Evolutionary conservation across 2,888 invertebrate species (phyloP).

Genomic region (Tuberolachnus salignus): DNA sequence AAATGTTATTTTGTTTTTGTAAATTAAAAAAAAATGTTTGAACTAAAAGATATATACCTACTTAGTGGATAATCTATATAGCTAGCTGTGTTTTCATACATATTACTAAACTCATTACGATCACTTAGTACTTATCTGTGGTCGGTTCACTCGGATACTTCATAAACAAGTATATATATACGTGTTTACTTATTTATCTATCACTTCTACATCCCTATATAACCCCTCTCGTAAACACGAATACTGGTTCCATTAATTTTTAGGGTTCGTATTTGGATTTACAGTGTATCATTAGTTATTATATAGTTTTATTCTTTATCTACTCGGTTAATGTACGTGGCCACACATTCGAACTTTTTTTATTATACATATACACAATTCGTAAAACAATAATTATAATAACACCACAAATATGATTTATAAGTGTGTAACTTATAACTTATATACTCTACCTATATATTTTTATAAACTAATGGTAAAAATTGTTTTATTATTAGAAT

Average conservation of each 20-base stretch:
- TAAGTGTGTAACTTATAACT: no score
- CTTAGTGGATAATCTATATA: background rate
- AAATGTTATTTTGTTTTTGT: no score
- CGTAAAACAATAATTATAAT: background rate
- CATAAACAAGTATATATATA: slow-evolving; percentile 7
- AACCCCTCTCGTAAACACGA: slow-evolving; percentile 13
- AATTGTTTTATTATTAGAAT: background rate
- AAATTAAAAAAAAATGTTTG: no score
- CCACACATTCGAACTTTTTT: no score
- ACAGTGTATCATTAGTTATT: background rate
- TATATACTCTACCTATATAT: no score
- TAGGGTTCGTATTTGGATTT: slow-evolving; percentile 9
- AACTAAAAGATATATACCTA: no score
- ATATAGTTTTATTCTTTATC: slow-evolving; percentile 23
- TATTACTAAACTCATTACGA: background rate
- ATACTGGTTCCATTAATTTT: slow-evolving; percentile 44
- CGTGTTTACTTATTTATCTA: no score
- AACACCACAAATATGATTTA: background rate
- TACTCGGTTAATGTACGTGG: background rate
- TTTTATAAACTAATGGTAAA: background rate
- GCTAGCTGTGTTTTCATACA: no score
- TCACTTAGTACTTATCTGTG: slow-evolving; percentile 4
- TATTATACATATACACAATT: background rate
- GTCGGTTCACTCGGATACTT: background rate
- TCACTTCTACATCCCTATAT: background rate